Evolutionary conservation across 2,888 invertebrate genomes (phyloP), one percentile per base, ranked within the genome.

Genomic region (Ornithoptera alexandrae): DNA sequence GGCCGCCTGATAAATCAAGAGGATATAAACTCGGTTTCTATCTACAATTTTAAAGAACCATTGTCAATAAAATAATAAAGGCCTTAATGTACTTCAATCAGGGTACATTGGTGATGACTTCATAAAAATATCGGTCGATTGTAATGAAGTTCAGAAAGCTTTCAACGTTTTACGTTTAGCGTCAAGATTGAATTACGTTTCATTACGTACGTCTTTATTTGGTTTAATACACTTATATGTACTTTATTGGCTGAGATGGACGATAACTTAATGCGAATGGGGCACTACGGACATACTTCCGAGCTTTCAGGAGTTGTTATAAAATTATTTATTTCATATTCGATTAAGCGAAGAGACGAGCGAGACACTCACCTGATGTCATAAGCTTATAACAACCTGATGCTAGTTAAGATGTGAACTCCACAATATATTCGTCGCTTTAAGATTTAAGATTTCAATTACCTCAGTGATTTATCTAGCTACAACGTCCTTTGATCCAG

Each of bases 111-210:
- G 58, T 42, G 57, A 68, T 59, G 57, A 59, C 62, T 63, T 62
- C 36, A 68, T 68, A 68, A 68, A 68, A 46, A 42, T 50, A 57
- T 68, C 30, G 46, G 36, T 50, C 46, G 46, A 58, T 46, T 68
- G 57, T 62, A 62, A 68, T 68, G 58, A 68, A 58, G 42, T 68
- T 68, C 50, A 36, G 68, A 68, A 63, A 68, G 68, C 68, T 68
- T 68, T 68, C 58, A 63, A 63, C 46, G 56, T 67, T 67, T 62
- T 24, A 57, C 58, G 59, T 63, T 68, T 59, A 63, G 58, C 20
- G 30, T 46, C 18, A 53, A 67, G 20, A 53, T 61, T 61, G 18
- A 10, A 67, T 39, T 39, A 39, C 39, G 7, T 39, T 39, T 39
- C 60, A 46, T 30, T 66, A 59, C 24, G 24, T 65, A 24, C n/a